Conservation (phyloP, 2,888 invertebrate genomes). For the Litoditis marina region DNA sequence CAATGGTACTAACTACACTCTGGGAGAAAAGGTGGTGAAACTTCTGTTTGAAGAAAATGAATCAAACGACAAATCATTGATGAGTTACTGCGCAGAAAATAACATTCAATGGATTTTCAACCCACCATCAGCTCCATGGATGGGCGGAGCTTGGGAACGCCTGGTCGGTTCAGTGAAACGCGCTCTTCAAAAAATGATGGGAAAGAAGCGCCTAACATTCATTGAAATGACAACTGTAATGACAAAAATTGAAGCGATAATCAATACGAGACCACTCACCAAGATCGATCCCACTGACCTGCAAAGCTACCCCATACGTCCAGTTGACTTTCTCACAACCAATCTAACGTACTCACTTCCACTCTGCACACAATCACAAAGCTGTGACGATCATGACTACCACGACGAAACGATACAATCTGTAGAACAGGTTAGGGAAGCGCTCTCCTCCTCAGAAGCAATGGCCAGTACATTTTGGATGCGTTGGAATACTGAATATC, state of each 20-base stretch:
- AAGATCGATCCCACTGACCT: background rate
- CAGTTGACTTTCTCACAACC: background rate
- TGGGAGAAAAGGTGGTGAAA: background rate
- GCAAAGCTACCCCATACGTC: background rate
- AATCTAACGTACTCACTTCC: background rate
- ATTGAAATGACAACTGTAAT: background rate
- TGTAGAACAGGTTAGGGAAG: background rate
- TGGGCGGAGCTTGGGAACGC: background rate
- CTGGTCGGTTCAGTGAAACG: background rate
- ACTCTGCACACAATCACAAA: background rate
- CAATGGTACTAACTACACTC: background rate
- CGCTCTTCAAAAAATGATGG: background rate
- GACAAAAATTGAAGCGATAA: conserved; percentile 1
- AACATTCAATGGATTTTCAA: background rate
- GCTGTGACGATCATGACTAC: background rate
- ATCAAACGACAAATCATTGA: background rate
- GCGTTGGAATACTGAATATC: background rate
- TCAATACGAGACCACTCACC: conserved; percentile 1
- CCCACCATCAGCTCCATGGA: background rate
- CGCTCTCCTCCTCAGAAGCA: background rate
- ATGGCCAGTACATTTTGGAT: background rate
- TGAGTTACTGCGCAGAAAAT: background rate
- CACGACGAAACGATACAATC: background rate
- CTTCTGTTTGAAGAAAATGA: background rate
- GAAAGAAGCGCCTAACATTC: background rate